Base-by-base conservation (phyloP, 2,113 vertebrate species). In the Rhinolophus ferrumequinum region DNA sequence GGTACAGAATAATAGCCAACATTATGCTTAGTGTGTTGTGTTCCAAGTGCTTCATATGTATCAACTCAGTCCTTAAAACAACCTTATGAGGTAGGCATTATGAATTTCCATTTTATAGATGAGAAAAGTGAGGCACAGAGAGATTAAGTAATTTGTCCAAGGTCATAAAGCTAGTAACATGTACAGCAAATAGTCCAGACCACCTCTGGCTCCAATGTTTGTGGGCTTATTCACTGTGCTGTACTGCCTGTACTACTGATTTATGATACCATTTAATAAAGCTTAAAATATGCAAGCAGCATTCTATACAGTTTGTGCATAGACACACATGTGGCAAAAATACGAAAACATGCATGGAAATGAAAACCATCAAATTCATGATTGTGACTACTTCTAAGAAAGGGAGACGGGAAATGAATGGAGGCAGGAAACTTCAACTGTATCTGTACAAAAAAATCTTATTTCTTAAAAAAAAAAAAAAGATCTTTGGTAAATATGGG, bases 61-160 rank as follows among this genome's bases (percentile, higher is more conserved):
- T 66, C 38, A 72, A 90, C 56, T 58, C 24, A 60, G 62, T 73
- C 75, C 82, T 88, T 30, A 82, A 95, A 83, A 70, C 28, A 84
- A 88, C 50, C 41, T 77, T 91, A 69, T 41, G 2, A 60, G n/a
- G 44, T 76, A 80, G 21, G 18, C 80, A 56, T 19, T 89, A 81
- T 60, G 54, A 96, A 84, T 88, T 93, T 58, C 41, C 38, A 77
- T 89, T 90, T 92, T 95, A 97, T 44, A 44, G 6, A 44, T 44
- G 41, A 44, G 41, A 44, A 44, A 44, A 44, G 41, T 44, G 41
- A 44, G 41, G 41, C 41, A 44, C 41, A 44, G 41, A 44, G 41
- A 44, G 41, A 44, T 44, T 44, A 44, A 44, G 41, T 44, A 44
- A 44, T 44, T 44, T 44, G 41, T 44, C 41, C 41, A 44, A 44